These are phyloP conservation scores for Ursus arctos DNA, from an alignment of 2,113 vertebrate species.

Conservation along the genomic window DNA sequence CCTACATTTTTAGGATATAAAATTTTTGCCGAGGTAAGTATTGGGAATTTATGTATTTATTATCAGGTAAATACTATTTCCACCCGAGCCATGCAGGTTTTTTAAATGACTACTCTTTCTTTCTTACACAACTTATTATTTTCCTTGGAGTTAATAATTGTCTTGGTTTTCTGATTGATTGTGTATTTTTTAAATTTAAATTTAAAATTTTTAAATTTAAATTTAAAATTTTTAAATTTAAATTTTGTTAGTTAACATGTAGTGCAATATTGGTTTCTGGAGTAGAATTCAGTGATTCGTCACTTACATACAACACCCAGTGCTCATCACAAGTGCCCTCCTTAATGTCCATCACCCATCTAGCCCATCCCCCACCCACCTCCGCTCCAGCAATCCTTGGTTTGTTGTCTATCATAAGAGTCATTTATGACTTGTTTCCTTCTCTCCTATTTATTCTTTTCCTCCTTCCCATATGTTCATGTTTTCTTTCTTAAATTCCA, in stretches of 20 bases:
- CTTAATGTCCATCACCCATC: background rate
- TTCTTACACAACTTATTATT: background rate
- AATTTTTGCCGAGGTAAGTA: background rate
- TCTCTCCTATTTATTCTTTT: background rate
- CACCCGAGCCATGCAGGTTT: background rate
- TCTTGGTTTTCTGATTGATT: background rate
- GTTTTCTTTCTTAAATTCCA: background rate
- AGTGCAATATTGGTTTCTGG: background rate
- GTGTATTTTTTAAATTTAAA: background rate
- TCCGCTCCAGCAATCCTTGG: background rate
- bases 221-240: background rate
- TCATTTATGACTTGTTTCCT: background rate
- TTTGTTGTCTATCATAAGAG: background rate
- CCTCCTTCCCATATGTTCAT: background rate
- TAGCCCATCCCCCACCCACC: background rate
- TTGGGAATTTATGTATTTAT: background rate
- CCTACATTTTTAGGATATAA: background rate
- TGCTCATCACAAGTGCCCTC: background rate
- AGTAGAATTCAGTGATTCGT: background rate
- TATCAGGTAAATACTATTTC: background rate
- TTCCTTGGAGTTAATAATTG: background rate
- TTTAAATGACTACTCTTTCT: background rate
- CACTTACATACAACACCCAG: background rate
- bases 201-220: background rate
- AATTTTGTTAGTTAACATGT: background rate